phyloP scores from a whole-genome alignment of 1,140 invertebrate genomes.

The Copidosoma floridanum region DNA sequence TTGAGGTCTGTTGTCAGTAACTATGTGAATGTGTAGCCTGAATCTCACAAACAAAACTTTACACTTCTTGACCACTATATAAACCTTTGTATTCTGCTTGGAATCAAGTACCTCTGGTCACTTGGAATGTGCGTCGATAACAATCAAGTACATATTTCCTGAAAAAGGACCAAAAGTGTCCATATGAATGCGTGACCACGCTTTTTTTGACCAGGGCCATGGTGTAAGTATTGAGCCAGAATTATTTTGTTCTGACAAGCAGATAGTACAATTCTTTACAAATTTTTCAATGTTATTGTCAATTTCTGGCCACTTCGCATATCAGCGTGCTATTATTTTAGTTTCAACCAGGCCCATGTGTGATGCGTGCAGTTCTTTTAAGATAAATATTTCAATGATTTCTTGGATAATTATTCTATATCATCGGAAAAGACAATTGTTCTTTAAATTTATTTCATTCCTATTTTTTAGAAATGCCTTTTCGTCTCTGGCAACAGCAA shows the following conservation, averaged over 20 bases:
- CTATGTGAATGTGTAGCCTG: background rate
- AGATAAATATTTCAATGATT: constrained; percentile 37
- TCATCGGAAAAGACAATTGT: constrained; percentile 33
- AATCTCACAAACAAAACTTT: no score
- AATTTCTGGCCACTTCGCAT: background rate
- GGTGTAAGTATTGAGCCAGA: no score
- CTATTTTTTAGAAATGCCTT: background rate
- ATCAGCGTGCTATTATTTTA: constrained; percentile 41
- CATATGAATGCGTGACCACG: no score
- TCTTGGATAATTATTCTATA: constrained; percentile 46
- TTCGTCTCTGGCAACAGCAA: background rate
- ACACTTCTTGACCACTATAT: background rate
- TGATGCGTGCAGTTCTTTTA: constrained; percentile 25
- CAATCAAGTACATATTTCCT: no score
- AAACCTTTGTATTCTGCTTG: background rate
- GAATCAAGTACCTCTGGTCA: background rate
- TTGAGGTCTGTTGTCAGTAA: no score
- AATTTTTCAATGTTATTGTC: no score
- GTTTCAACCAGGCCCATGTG: constrained; percentile 28
- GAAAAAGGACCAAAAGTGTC: constrained; percentile 13
- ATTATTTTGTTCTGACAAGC: no score
- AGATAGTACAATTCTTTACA: no score
- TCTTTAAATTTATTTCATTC: constrained; percentile 19
- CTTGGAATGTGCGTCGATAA: no score
- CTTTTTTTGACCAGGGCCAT: constrained; percentile 34